Evolutionary conservation across 2,888 invertebrate species (phyloP), one percentile per base, ranked within the genome.

Genomic region (Enchytraeus crypticus): DNA sequence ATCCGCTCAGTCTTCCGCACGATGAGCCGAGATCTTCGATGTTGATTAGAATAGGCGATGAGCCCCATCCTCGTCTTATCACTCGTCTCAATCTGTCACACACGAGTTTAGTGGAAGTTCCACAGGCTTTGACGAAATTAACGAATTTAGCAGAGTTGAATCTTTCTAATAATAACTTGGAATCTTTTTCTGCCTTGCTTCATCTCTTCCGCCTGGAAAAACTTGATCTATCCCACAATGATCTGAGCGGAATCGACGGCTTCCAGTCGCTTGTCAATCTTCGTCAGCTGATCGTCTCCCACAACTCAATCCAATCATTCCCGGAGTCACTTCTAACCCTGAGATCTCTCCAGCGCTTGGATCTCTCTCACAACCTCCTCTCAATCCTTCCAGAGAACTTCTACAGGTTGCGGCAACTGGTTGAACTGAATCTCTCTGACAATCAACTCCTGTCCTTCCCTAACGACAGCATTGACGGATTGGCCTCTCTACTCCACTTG

Each of bases 401-500:
- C 55, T 75, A 74, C 23, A 69, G 72, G 23, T 66, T 78, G 51
- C 71, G 71, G 59, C 73, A 76, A 57, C 66, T 78, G n/a, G 64
- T 69, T 29, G 59, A 51, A 5, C 69, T 78, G 64, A 71, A 77
- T 57, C 59, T 77, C 8, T 74, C 76, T 5, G 26, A 43, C 11
- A 77, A 77, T 61, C 71, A 72, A 57, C 62, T 77, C 33, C 64
- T 74, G 47, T 69, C 66, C 27, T 75, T 77, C 54, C 77, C 77
- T 2, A 71, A 68, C 47, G 75, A 75, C 59, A 67, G 70, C 8
- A 73, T 93, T 71, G 90, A 91, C 5, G 88, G 89, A 58, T 87
- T 93, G 85, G 86, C 86, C 0, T 89, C 91, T 78, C 79, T 77
- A 54, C 30, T 72, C 33, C 65, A 87, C 79, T 79, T 95, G 53